These are phyloP conservation scores for Drosophila austrosaltans DNA, from an alignment of 2,888 invertebrate genomes.

Conservation along the genomic window DNA sequence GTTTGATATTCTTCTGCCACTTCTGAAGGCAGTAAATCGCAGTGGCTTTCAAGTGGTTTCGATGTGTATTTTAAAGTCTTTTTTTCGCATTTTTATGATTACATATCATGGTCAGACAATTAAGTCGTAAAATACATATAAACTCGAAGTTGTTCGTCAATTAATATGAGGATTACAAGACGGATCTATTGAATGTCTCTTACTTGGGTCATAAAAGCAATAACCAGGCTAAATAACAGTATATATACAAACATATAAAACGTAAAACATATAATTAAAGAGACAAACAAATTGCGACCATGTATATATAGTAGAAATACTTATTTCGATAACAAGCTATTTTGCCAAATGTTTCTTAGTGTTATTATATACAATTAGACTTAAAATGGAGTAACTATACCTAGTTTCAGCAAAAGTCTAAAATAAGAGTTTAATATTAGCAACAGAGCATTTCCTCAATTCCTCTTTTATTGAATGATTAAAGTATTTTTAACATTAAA, in stretches of 20 bases:
- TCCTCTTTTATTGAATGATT: neutral
- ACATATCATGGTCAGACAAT: conserved; percentile 45
- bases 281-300: too few relatives aligned
- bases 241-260: neutral
- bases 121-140: conserved; percentile 42
- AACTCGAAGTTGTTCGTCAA: neutral
- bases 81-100: conserved; percentile 41
- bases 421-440: too few relatives aligned
- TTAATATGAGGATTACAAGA: conserved; percentile 4
- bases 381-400: too few relatives aligned
- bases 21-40: conserved; percentile 5
- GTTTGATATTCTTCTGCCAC: conserved; percentile 8
- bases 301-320: neutral
- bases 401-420: too few relatives aligned
- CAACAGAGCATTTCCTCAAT: neutral
- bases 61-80: neutral
- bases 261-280: neutral
- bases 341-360: neutral
- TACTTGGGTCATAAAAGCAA: neutral
- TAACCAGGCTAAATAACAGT: neutral
- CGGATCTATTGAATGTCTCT: neutral
- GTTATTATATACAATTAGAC: too few relatives aligned
- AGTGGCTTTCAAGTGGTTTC: neutral
- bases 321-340: neutral
- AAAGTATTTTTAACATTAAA: neutral